Evolutionary conservation across 1,140 invertebrate genomes (phyloP), one percentile per base, ranked within the genome.

Genomic region (Drosophila bocqueti): DNA sequence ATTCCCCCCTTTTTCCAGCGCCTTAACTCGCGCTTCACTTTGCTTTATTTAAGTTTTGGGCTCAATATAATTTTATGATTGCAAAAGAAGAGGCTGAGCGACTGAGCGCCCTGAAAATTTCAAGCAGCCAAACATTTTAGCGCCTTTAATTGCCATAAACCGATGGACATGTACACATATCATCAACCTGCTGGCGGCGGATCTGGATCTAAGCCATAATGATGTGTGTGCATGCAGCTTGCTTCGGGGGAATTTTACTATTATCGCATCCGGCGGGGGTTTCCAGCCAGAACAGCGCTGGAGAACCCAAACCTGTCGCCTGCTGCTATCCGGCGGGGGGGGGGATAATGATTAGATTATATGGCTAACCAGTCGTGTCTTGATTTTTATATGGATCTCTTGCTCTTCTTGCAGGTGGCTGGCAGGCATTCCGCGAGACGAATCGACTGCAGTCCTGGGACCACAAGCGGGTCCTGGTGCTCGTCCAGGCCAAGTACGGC

Each of bases 41-140:
- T 57, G 8, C 43, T 34, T 47, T 60, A 59, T 49, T 60, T 24
- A 42, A 71, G 63, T 62, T 47, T 26, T 38, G 49, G 49, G 49
- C 63, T 52, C 18, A 21, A 55, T 76, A 55, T 58, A 55, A 55
- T 45, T 78, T 87, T 87, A 87, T 68, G 67, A 49, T 75, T 86
- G 74, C 82, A 86, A 62, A 60, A 38, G 58, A 52, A 40, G 59
- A 42, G 38, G 67, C 24, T 24, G 24, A 24, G 24, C 11, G 26
- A 66, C 61, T 79, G 46, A 55, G 42, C 62, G 77, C 59, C 68
- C 80, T 74, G 77, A 89, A 78, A 83, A 76, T 81, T 89, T 75
- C 65, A 89, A 87, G 62, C 81, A 81, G 75, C 36, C 84, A 89
- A 89, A 89, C 84, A 89, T 89, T 89, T 89, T 90, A 90, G 85